phyloP scores from a whole-genome alignment of 2,113 vertebrate genomes.

The Hyperopisus bebe region DNA sequence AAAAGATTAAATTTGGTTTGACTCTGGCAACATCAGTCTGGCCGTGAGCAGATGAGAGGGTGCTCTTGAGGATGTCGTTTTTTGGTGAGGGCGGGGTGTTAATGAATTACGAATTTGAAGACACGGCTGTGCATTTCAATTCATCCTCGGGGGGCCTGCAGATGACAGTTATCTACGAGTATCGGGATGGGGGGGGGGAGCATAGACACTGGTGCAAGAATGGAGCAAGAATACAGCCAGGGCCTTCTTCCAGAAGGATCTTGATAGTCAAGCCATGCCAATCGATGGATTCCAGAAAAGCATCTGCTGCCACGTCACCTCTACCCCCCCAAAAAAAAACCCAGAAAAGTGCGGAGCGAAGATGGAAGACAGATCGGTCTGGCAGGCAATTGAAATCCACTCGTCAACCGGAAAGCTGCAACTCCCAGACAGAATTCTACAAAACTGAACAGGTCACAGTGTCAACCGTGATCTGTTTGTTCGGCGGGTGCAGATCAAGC shows the following conservation, averaged over 20 bases:
- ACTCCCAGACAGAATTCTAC: neutral
- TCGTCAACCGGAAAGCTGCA: neutral
- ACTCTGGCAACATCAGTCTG: neutral
- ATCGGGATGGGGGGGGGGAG: neutral
- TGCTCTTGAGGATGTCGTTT: neutral
- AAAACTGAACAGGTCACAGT: neutral
- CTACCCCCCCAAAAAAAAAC: neutral
- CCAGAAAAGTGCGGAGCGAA: neutral
- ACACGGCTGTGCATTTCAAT: neutral
- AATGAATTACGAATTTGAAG: neutral
- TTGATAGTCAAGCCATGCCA: slow-evolving; percentile 48
- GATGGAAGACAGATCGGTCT: slow-evolving; percentile 24
- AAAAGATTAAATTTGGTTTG: slow-evolving; percentile 10
- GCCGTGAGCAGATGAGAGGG: neutral
- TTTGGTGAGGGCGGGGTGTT: neutral
- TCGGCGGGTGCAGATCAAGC: neutral
- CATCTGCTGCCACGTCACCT: neutral
- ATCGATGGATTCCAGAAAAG: slow-evolving; percentile 37
- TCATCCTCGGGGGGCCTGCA: neutral
- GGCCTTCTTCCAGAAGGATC: slow-evolving; percentile 36
- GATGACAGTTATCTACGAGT: neutral
- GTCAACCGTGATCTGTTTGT: neutral
- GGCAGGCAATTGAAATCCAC: neutral
- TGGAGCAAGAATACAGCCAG: slow-evolving; percentile 22
- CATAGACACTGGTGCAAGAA: neutral